Percentiles rank a stretch among this genome's conserved stretches.
These are phyloP conservation scores for Cynoglossus semilaevis DNA, from an alignment of 2,113 vertebrate species.

Conservation along the genomic window DNA sequence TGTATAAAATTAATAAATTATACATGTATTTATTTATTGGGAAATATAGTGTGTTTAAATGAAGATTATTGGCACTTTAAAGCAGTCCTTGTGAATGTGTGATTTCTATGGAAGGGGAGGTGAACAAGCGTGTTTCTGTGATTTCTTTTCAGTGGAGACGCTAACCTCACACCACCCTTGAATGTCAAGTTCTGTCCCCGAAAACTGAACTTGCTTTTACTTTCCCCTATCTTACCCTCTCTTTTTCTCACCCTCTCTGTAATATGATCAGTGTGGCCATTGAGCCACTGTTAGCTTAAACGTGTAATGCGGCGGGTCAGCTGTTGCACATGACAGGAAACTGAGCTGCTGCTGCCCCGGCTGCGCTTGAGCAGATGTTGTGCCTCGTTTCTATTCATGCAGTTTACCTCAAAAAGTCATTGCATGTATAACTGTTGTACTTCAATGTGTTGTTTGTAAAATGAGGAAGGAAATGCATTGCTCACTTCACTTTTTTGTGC, in stretches of 20 bases:
- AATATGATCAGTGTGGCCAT: conserved; percentile 43
- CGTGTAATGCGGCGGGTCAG: conserved; percentile 48
- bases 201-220: conserved; percentile 51
- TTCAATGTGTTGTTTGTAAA: conserved; percentile 42
- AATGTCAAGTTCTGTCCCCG: conserved; percentile 15
- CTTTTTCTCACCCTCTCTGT: conserved; percentile 12
- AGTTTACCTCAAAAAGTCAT: conserved; percentile 25
- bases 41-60: too few relatives aligned
- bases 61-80: too few relatives aligned
- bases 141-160: conserved; percentile 20
- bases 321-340: conserved; percentile 68
- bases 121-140: not conserved
- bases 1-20: too few relatives aligned
- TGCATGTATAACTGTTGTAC: conserved; percentile 2
- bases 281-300: conserved; percentile 2
- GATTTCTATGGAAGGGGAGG: too few relatives aligned
- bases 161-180: conserved; percentile 3
- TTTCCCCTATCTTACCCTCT: conserved; percentile 25
- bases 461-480: conserved; percentile 16
- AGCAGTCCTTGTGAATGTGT: too few relatives aligned
- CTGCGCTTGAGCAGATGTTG: conserved; percentile 45
- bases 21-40: too few relatives aligned
- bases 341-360: conserved; percentile 30
- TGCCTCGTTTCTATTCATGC: conserved; percentile 25
- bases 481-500: conserved; percentile 15